phyloP scores from a whole-genome alignment of 1,140 invertebrate species.

The Dinoponera quadriceps region DNA sequence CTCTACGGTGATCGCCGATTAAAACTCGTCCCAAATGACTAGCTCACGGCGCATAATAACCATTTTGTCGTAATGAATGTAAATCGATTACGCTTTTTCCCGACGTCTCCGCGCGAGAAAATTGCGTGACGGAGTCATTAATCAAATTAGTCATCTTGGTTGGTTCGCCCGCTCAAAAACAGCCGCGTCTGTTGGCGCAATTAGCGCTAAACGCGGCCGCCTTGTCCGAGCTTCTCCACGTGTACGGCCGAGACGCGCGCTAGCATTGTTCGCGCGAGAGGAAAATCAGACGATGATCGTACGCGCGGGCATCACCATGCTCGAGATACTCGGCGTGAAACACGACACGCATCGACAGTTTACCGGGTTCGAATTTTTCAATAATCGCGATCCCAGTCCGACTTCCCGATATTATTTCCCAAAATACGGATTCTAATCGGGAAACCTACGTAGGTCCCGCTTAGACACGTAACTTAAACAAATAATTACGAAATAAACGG shows the following conservation, averaged over 20 bases:
- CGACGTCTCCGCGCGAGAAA: conserved; percentile 37
- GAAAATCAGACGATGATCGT: conserved; percentile 20
- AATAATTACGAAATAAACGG: too few relatives aligned
- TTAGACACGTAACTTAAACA: too few relatives aligned
- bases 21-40: conserved; percentile 53
- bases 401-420: too few relatives aligned
- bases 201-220: conserved; percentile 34
- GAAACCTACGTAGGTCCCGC: too few relatives aligned
- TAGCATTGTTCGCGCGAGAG: conserved; percentile 11
- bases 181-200: conserved; percentile 30
- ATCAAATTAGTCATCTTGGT: conserved; percentile 51
- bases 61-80: conserved; percentile 60
- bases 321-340: too few relatives aligned
- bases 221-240: not conserved
- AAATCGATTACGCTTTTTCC: conserved; percentile 58
- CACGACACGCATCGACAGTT: too few relatives aligned
- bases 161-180: conserved; percentile 34
- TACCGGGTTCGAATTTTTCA: too few relatives aligned
- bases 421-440: too few relatives aligned
- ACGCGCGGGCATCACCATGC: too few relatives aligned
- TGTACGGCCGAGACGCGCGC: not conserved
- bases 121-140: conserved; percentile 49
- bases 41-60: conserved; percentile 58
- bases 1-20: conserved; percentile 45
- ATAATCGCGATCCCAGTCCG: too few relatives aligned